Conservation (phyloP, 2,888 invertebrate genomes). For the Psylliodes chrysocephalus region DNA sequence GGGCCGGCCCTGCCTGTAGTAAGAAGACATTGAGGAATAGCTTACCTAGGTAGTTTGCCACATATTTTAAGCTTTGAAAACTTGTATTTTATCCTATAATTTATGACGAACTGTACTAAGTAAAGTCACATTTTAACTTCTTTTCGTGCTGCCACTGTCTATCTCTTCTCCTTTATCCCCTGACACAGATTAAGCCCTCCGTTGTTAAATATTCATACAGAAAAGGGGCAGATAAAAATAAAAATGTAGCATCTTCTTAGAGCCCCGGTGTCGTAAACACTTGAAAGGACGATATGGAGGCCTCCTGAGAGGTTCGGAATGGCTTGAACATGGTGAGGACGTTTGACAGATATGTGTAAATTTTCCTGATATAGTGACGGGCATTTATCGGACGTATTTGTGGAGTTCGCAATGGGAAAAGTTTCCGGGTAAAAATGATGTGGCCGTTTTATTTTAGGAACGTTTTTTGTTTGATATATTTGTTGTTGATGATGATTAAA, state of each 20-base stretch:
- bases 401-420: conserved; percentile 19
- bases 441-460: conserved; percentile 4
- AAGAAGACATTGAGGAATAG: too few relatives aligned
- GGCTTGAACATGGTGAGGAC: conserved; percentile 31
- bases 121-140: too few relatives aligned
- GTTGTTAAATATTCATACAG: conserved; percentile 71
- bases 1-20: too few relatives aligned
- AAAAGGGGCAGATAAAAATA: conserved; percentile 68
- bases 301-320: conserved; percentile 25
- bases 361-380: conserved; percentile 33
- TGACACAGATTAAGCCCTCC: conserved; percentile 70
- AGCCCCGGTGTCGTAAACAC: conserved; percentile 61
- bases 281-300: conserved; percentile 62
- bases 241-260: conserved; percentile 62
- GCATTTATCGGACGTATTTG: conserved; percentile 19
- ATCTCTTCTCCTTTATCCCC: conserved; percentile 59
- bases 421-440: conserved; percentile 8
- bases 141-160: conserved; percentile 28
- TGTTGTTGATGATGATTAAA: too few relatives aligned
- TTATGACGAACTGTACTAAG: too few relatives aligned
- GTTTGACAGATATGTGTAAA: conserved; percentile 47
- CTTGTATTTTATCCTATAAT: too few relatives aligned
- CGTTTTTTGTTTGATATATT: background rate
- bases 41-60: too few relatives aligned
- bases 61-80: too few relatives aligned